These are phyloP conservation scores for Ryuthela nishihirai DNA, from an alignment of 2,888 invertebrate species.

Conservation along the genomic window DNA sequence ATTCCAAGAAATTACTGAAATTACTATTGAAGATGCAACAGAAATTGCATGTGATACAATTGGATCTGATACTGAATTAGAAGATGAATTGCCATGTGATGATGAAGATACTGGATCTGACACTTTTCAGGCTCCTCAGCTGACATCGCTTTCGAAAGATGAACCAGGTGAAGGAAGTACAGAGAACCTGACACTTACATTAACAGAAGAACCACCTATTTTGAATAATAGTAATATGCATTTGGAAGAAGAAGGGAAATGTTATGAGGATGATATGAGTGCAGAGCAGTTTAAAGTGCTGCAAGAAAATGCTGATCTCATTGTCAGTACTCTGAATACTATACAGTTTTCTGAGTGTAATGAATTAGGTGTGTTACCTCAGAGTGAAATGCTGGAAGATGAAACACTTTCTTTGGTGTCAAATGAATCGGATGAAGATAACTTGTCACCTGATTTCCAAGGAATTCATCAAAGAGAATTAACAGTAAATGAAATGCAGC, in stretches of 20 bases:
- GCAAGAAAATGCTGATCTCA: conserved; percentile 59
- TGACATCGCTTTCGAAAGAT: conserved; percentile 9
- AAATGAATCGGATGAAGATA: conserved; percentile 67
- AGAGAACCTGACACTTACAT: conserved; percentile 26
- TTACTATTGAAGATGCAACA: conserved; percentile 53
- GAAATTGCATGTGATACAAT: conserved; percentile 56
- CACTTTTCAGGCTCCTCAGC: conserved; percentile 62
- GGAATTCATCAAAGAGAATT: no score
- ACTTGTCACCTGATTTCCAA: conserved; percentile 14
- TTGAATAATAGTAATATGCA: not conserved
- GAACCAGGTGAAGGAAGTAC: conserved; percentile 25
- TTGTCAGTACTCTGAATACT: conserved; percentile 55
- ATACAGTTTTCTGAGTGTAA: conserved; percentile 36
- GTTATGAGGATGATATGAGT: conserved; percentile 13
- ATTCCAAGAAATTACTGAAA: conserved; percentile 66
- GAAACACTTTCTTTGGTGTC: conserved; percentile 67
- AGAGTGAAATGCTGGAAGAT: conserved; percentile 56
- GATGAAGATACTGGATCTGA: conserved; percentile 42
- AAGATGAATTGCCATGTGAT: conserved; percentile 45
- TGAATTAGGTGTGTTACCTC: conserved; percentile 34
- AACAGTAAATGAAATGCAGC: no score
- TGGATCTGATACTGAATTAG: conserved; percentile 58
- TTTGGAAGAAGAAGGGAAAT: not conserved
- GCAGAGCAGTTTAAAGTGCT: conserved; percentile 54
- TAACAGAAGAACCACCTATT: conserved; percentile 14